Evolutionary conservation across 2,888 invertebrate species (phyloP), one percentile per base, ranked within the genome.

Genomic region (Latrodectus hesperus): DNA sequence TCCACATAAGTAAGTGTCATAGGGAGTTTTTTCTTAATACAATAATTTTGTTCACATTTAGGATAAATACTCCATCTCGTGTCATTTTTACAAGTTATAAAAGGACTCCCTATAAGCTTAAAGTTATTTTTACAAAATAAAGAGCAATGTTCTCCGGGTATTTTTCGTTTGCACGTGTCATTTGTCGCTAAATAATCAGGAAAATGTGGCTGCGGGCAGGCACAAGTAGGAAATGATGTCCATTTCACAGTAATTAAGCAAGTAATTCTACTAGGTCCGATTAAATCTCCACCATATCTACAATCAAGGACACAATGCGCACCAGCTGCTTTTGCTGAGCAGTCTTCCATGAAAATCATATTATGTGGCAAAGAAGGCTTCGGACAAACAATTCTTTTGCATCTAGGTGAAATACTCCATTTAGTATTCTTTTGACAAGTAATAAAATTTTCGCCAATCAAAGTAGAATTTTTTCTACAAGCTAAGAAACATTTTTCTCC

Each of bases 31-130:
- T 14, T 38, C 53, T 70, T 60, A 9, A 8, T 16, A 60, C 75
- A 82, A 5, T 10, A 3, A 5, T 26, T 38, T 26, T 26, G 14
- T n/a, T 9, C 16, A 26, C 78, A 79, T 12, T 55, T 82, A n/a
- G 82, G 82, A 52, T 55, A 60, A n/a, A 9, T 12, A 38, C 22
- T 60, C 78, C 84, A 84, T 49, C 16, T 52, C 12, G 71, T 73
- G 60, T 84, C 16, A 5, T 67, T 77, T 67, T 52, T 51, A 55
- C 84, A 78, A 38, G n/a, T 52, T 70, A 77, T 78, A 14, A 22
- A 77, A 14, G 52, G 64, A 0, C 16, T 53, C 9, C 72, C 73
- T 38, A 9, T 8, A 14, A 72, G 2, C 10, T 10, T 14, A 6
- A 55, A n/a, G 0, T 53, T 52, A 22, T 67, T 22, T n/a, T 65